Evolutionary conservation across 2,113 vertebrate genomes (phyloP), one percentile per base, ranked within the genome.

Genomic region (Hippocampus mohnikei): DNA sequence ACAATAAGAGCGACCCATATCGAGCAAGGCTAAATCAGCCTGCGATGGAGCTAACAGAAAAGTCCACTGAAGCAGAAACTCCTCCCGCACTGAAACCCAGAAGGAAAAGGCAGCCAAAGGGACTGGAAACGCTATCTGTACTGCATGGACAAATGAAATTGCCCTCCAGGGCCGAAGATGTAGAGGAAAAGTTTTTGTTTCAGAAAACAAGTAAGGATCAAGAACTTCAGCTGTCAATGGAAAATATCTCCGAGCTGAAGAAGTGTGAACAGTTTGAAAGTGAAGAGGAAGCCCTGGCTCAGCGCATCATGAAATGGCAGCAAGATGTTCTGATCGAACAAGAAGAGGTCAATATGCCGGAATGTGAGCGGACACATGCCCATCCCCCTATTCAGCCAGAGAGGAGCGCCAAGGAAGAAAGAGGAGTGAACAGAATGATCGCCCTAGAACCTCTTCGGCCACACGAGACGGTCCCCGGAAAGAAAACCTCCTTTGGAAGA

Each of bases 271-370:
- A 68, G 69, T 91, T 87, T 74, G 76, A 73, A 23, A 92, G 87
- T 76, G 92, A 93, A 71, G 86, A 93, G 66, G 90, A 93, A 66
- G 91, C 91, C 23, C 81, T 93, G 40, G 80, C 85, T 56, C 82
- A 92, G 61, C 77, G 91, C 27, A 93, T 93, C 27, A 91, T 92
- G 80, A 90, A 90, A 81, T 93, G 92, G 92, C 92, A 93, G 61
- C 84, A 92, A 58, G 90, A 88, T 59, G 91, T 92, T 83, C 70
- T 86, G 67, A 88, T 87, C 79, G 90, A 91, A 63, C 91, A 92
- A 73, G 75, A 87, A 44, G 80, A 82, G 56, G 52, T 65, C 46
- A 81, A 67, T 56, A 58, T 83, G 18, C 70, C 70, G 2, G 80
- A 83, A n/a, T 62, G 88, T 1, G 74, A 81, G 20, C 88, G 83